phyloP scores from a whole-genome alignment of 2,888 invertebrate species.

The Athrips mouffetella region DNA sequence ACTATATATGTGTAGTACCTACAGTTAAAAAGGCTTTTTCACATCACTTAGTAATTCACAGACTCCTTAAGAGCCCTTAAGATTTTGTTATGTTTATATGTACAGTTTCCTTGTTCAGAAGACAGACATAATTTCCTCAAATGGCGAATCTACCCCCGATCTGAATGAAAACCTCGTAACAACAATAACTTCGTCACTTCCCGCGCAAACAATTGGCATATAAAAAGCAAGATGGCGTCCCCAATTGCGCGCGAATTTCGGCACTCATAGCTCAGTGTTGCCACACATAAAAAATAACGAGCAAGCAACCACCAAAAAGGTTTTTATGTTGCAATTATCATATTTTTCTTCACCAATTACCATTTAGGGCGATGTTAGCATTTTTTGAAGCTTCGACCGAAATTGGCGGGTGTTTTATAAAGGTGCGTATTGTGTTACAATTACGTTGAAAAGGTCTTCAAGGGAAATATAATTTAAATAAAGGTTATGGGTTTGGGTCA shows the following conservation, averaged over 20 bases:
- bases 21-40: no score
- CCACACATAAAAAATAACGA: slow-evolving; percentile 52
- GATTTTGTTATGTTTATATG: background rate
- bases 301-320: slow-evolving; percentile 51
- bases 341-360: slow-evolving; percentile 63
- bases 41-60: no score
- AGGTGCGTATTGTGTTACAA: slow-evolving; percentile 1
- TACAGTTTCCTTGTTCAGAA: background rate
- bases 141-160: background rate
- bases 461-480: background rate
- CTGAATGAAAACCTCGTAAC: slow-evolving; percentile 2
- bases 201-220: slow-evolving; percentile 15
- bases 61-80: no score
- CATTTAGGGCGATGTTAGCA: slow-evolving; percentile 51
- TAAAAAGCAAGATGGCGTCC: slow-evolving; percentile 14
- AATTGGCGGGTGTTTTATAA: slow-evolving; percentile 6
- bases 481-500: no score
- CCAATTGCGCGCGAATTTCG: slow-evolving; percentile 32
- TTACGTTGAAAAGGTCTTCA: background rate
- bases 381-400: slow-evolving; percentile 35
- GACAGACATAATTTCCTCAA: no score
- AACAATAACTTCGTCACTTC: slow-evolving; percentile 5
- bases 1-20: no score
- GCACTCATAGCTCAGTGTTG: slow-evolving; percentile 50
- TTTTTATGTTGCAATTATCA: slow-evolving; percentile 65